Conservation (phyloP, 35 echinoderm and acorn worm species). For the Stichopus chloronotus region DNA sequence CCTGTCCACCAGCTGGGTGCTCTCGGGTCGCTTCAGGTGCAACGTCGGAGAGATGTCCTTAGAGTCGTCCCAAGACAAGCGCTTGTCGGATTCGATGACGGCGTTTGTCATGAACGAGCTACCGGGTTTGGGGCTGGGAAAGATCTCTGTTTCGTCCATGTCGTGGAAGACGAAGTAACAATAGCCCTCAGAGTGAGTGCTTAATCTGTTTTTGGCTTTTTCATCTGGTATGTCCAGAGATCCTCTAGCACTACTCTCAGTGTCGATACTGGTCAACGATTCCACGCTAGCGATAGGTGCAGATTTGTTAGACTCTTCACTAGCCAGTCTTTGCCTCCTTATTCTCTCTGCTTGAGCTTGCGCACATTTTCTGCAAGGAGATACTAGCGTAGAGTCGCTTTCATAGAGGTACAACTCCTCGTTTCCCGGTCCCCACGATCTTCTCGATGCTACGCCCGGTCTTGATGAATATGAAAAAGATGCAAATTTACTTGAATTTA, state of each 20-base stretch:
- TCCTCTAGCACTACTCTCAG: conserved; percentile 47
- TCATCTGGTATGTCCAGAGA: conserved; percentile 40
- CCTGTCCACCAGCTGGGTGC: conserved; percentile 69
- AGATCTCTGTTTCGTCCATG: conserved; percentile 46
- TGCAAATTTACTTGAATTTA: conserved; percentile 46
- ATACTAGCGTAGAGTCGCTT: conserved; percentile 26
- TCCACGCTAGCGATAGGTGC: conserved; percentile 84
- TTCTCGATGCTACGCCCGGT: conserved; percentile 24
- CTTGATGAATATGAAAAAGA: conserved; percentile 27
- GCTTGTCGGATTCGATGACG: conserved; percentile 42
- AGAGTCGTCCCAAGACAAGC: conserved; percentile 16
- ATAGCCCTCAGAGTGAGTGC: conserved; percentile 71
- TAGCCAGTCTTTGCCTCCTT: conserved; percentile 18
- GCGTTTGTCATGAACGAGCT: conserved; percentile 55
- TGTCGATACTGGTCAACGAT: conserved; percentile 67
- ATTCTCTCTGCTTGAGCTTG: conserved; percentile 19
- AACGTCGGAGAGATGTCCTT: conserved; percentile 17
- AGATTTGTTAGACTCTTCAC: conserved; percentile 45
- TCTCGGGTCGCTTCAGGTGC: conserved; percentile 55
- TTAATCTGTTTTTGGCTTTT: conserved; percentile 54
- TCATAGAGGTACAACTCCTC: conserved; percentile 22
- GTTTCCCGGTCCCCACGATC: conserved; percentile 58
- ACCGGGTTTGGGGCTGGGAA: conserved; percentile 16
- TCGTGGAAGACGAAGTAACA: conserved; percentile 86
- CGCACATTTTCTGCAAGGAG: conserved; percentile 47